Evolutionary conservation across 1,140 invertebrate genomes (phyloP).

Genomic region (Drosophila eugracilis): DNA sequence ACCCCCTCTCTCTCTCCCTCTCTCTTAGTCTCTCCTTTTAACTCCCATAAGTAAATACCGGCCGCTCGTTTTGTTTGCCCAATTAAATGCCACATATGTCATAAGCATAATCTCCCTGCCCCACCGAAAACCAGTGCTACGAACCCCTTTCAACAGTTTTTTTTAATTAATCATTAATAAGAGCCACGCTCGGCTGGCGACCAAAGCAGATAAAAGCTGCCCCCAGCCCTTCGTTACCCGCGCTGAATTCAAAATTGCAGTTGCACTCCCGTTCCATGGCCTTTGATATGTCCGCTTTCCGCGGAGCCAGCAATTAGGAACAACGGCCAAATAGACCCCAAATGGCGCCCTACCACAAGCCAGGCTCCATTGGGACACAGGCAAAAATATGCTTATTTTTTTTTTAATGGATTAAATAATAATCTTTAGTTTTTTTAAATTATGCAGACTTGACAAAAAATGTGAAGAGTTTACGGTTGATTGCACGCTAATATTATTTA

Average conservation of each 20-base stretch:
- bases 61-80: constrained; percentile 71
- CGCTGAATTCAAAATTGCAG: constrained; percentile 66
- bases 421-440: too few relatives aligned
- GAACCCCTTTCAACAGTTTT: constrained; percentile 56
- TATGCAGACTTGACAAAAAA: too few relatives aligned
- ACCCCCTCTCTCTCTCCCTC: not conserved
- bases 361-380: constrained; percentile 12
- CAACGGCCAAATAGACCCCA: constrained; percentile 19
- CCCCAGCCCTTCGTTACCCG: constrained; percentile 11
- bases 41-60: constrained; percentile 39
- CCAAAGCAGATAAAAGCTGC: constrained; percentile 45
- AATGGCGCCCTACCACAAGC: constrained; percentile 10
- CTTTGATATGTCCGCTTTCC: constrained; percentile 69
- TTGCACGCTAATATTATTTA: too few relatives aligned
- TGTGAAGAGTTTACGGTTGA: too few relatives aligned
- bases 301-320: constrained; percentile 63
- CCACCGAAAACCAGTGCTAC: not conserved
- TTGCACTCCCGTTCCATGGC: constrained; percentile 24
- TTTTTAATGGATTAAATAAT: too few relatives aligned
- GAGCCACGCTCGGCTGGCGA: constrained; percentile 69
- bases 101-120: constrained; percentile 50
- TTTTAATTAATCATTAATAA: constrained; percentile 82
- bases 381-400: too few relatives aligned
- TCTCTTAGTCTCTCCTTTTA: too few relatives aligned
- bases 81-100: constrained; percentile 82